Conservation (phyloP, 2,888 invertebrate genomes). For the Xanthostigma xanthostigma region DNA sequence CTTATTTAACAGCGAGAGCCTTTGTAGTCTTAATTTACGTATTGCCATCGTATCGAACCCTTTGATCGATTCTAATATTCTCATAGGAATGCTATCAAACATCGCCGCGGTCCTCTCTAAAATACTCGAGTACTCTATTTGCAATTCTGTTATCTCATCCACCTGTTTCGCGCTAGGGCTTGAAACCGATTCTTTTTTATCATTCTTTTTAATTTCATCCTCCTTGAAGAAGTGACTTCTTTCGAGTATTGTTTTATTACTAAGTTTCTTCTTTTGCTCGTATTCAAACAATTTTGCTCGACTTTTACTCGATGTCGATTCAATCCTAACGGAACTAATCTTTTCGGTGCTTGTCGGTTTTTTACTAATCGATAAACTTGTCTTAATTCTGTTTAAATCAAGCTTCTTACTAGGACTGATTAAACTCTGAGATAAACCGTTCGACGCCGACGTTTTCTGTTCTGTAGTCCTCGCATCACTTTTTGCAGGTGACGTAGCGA, state of each 20-base stretch:
- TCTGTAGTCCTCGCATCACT: no score
- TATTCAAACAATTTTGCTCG: background rate
- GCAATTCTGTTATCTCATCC: background rate
- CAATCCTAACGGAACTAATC: no score
- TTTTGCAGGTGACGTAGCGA: no score
- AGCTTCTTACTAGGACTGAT: no score
- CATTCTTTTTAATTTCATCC: background rate
- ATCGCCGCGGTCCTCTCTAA: background rate
- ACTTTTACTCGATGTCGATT: no score
- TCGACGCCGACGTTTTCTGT: no score
- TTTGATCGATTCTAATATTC: slow-evolving; percentile 2
- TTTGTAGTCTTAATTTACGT: slow-evolving; percentile 2
- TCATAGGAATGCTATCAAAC: slow-evolving; percentile 3
- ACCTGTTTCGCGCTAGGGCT: background rate
- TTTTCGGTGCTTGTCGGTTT: no score
- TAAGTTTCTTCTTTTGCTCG: background rate
- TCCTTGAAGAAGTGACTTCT: slow-evolving; percentile 3
- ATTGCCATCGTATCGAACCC: slow-evolving; percentile 1
- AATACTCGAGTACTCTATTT: background rate
- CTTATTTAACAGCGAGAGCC: slow-evolving; percentile 3
- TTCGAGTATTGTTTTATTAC: background rate
- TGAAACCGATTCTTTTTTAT: background rate
- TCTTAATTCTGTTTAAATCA: no score
- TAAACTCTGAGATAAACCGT: no score
- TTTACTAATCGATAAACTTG: no score